These are phyloP conservation scores for Ethmia dodecea DNA, from an alignment of 2,888 invertebrate genomes.

Conservation along the genomic window DNA sequence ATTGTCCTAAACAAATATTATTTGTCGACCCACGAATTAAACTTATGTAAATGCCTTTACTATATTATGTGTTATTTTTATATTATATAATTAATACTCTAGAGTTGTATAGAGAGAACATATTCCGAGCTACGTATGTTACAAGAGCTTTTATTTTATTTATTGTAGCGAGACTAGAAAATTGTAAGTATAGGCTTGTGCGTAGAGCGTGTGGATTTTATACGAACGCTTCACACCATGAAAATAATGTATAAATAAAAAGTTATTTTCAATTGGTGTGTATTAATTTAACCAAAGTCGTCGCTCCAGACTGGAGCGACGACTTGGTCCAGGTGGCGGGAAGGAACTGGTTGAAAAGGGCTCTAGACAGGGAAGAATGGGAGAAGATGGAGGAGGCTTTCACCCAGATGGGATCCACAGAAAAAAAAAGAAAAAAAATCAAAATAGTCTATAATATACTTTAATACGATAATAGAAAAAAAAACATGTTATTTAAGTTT, in stretches of 20 bases:
- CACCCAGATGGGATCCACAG: no score
- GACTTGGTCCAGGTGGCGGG: no score
- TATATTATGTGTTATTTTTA: constrained; percentile 7
- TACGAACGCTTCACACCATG: constrained; percentile 40
- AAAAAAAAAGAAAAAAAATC: no score
- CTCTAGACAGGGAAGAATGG: no score
- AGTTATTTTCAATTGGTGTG: constrained; percentile 30
- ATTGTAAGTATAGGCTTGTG: constrained; percentile 32
- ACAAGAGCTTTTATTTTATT: constrained; percentile 17
- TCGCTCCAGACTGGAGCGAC: no score
- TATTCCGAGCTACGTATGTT: constrained; percentile 16
- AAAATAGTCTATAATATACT: no score
- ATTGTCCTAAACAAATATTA: no score
- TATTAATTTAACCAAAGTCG: constrained; percentile 19
- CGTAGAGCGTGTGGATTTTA: constrained; percentile 30
- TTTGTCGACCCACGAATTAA: constrained; percentile 1
- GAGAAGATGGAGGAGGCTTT: no score
- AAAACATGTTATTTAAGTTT: no score
- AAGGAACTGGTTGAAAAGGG: no score
- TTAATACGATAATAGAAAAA: no score
- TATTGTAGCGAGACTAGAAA: constrained; percentile 26
- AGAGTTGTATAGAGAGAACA: constrained; percentile 18
- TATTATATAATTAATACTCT: constrained; percentile 13
- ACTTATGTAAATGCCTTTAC: constrained; percentile 6
- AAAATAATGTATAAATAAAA: constrained; percentile 37